A percentile compares a stretch with the other conserved stretches of the same genome.
Conservation (phyloP, 2,888 invertebrate genomes). For the Xylocampa areola region DNA sequence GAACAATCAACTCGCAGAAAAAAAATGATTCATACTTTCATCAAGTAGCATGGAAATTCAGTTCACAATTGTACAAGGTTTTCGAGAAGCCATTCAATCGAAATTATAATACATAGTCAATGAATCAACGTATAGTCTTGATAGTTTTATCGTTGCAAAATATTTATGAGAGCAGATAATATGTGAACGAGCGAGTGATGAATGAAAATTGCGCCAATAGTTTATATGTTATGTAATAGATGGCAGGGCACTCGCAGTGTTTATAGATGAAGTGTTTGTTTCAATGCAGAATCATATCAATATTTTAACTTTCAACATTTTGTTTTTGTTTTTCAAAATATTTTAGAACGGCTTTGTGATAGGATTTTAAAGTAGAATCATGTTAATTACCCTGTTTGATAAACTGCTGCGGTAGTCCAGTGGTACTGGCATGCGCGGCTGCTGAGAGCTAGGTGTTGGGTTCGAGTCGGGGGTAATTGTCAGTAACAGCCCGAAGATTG, state of each 20-base stretch:
- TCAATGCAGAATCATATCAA: slow-evolving; percentile 11
- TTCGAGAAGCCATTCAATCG: slow-evolving; percentile 41
- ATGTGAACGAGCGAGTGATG: slow-evolving; percentile 46
- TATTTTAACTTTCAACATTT: slow-evolving; percentile 1
- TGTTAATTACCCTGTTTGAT: too few species aligned
- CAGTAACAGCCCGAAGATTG: too few species aligned
- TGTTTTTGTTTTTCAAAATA: background rate
- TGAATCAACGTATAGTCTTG: slow-evolving; percentile 43
- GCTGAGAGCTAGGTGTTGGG: too few species aligned
- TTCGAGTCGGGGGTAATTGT: too few species aligned
- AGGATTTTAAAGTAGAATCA: too few species aligned
- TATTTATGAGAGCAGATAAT: slow-evolving; percentile 44
- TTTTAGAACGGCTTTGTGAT: too few species aligned
- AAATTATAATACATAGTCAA: slow-evolving; percentile 32
- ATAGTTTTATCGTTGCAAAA: slow-evolving; percentile 51
- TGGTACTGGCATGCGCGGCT: too few species aligned
- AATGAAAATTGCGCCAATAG: slow-evolving; percentile 48
- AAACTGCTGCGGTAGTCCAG: too few species aligned
- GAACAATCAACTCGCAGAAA: slow-evolving; percentile 12
- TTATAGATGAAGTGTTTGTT: slow-evolving; percentile 20
- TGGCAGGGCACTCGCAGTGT: slow-evolving; percentile 33
- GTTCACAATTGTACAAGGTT: slow-evolving; percentile 15
- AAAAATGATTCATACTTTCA: slow-evolving; percentile 31
- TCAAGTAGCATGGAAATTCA: slow-evolving; percentile 29
- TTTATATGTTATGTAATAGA: slow-evolving; percentile 36